Evolutionary conservation across 2,797 vertebrate species (phyloP), one percentile per base, ranked within the genome.

Genomic region (Antennarius maculatus): DNA sequence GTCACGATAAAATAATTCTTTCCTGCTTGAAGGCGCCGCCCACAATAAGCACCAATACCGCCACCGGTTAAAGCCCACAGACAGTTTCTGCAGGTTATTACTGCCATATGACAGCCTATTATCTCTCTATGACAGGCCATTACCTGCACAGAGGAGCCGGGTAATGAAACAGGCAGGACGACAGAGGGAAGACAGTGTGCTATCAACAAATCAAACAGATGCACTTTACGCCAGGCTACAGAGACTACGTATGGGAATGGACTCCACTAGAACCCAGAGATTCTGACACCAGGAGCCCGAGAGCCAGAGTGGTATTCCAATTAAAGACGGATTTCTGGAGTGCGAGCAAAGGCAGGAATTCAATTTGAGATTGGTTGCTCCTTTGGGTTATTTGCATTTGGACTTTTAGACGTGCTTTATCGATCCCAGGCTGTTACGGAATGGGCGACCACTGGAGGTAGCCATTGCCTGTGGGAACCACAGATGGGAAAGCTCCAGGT

Each of bases 101-200:
- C 84, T 61, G 65, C 71, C 34, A 52, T 81, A 82, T 83, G 89
- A 86, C 81, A 86, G 77, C 79, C 78, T 86, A 89, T 90, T 90
- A 89, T 86, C 83, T 78, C 77, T 79, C 79, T 71, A 83, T 85
- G 87, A 88, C 88, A 91, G 85, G 76, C 77, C 84, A 89, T 91
- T 90, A 88, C 82, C 86, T 81, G 76, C 84, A 80, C 77, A 86
- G 68, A 80, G 79, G 79, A 81, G 84, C 77, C 28, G 61, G 67
- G 69, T 85, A 89, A 90, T 89, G 85, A 86, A 88, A 88, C 43
- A 85, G 79, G 75, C 64, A 71, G 63, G 71, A 73, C 74, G 86
- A 82, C 82, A 71, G 80, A 66, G 79, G 64, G 77, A 65, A 79
- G 84, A 81, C 76, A 64, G 70, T 42, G 57, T 61, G 75, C 83